Conservation (phyloP, 1,140 invertebrate genomes). For the Meloidogyne hapla region DNA sequence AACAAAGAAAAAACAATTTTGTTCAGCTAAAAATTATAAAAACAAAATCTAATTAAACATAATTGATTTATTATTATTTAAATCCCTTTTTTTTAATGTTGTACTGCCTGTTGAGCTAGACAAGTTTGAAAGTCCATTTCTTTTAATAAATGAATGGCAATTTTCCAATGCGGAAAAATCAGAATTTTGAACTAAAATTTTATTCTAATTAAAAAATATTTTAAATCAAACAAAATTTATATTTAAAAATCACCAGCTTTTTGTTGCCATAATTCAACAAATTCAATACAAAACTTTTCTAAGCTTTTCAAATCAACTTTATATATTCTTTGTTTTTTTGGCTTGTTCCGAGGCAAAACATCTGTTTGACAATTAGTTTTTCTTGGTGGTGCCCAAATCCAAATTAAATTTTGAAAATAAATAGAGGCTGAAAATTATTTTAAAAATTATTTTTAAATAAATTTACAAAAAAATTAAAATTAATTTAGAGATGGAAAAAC, state of each 20-base stretch:
- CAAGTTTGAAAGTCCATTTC: not conserved
- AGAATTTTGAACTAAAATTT: not conserved
- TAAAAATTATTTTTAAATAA: not conserved
- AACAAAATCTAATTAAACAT: not conserved
- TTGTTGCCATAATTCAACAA: not conserved
- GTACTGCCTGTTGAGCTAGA: not conserved
- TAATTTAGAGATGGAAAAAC: too few species aligned
- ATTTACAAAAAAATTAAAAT: too few species aligned
- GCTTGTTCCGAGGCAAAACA: not conserved
- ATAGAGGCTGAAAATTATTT: not conserved
- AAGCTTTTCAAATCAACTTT: not conserved
- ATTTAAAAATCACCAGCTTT: not conserved
- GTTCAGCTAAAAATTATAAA: not conserved
- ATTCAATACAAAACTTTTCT: not conserved
- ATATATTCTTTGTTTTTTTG: not conserved
- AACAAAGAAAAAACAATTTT: too few species aligned
- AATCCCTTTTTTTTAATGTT: not conserved
- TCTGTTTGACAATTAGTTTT: not conserved
- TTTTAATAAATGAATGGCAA: not conserved
- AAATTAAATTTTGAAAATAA: constrained; percentile 7
- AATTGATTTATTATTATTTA: not conserved
- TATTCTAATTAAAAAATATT: not conserved
- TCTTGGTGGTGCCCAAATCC: constrained; percentile 7
- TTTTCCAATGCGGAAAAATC: not conserved
- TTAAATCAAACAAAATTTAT: too few species aligned